These are phyloP conservation scores for Leucophenga maculata DNA, from an alignment of 2,888 invertebrate species.

Conservation along the genomic window DNA sequence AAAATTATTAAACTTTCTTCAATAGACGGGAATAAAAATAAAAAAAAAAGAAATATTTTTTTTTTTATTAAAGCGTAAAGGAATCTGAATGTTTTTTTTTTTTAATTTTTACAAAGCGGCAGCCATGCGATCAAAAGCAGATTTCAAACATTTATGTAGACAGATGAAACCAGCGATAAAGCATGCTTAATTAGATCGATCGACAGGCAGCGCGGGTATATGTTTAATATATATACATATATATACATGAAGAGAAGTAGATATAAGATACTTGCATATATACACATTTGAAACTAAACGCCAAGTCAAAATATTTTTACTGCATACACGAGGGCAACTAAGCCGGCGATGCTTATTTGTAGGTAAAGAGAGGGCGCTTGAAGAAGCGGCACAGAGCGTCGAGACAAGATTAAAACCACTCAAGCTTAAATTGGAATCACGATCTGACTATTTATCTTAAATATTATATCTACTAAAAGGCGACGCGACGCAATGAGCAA, in stretches of 20 bases:
- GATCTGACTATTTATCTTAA: conserved; percentile 56
- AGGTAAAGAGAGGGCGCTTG: not conserved
- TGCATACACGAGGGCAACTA: conserved; percentile 11
- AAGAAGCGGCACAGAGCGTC: not conserved
- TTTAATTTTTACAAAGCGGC: not conserved
- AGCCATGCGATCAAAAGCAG: conserved; percentile 6
- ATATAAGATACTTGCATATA: too few relatives aligned
- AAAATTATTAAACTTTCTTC: conserved; percentile 28
- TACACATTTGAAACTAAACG: not conserved
- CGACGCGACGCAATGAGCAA: conserved; percentile 20
- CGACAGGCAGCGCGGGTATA: conserved; percentile 22
- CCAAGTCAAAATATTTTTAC: conserved; percentile 16
- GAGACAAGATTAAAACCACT: conserved; percentile 49
- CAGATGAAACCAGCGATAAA: conserved; percentile 41
- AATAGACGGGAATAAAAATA: not conserved
- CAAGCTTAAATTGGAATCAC: conserved; percentile 58
- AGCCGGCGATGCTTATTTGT: not conserved
- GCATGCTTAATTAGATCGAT: conserved; percentile 54
- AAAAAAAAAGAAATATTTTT: not conserved
- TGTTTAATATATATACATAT: not conserved
- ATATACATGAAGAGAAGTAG: too few relatives aligned
- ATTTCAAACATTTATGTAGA: conserved; percentile 23
- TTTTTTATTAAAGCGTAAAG: too few relatives aligned
- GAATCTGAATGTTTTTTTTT: too few relatives aligned
- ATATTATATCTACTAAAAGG: conserved; percentile 49